phyloP scores from a whole-genome alignment of 2,888 invertebrate species.

The Nephrotoma guestfalica region DNA sequence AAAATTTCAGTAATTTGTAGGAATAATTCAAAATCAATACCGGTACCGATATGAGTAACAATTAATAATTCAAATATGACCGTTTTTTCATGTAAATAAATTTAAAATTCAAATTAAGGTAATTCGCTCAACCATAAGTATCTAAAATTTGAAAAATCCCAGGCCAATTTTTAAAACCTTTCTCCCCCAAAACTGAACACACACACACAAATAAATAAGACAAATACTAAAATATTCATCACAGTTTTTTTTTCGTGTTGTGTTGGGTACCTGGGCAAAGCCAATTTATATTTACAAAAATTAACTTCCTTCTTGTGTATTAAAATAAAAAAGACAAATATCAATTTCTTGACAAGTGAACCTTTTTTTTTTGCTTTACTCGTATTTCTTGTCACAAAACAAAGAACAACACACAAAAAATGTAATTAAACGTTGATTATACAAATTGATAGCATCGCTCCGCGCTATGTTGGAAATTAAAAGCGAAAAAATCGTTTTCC shows the following conservation, averaged over 20 bases:
- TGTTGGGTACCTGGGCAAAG: background rate
- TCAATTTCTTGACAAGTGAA: background rate
- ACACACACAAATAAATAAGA: background rate
- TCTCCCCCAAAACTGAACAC: background rate
- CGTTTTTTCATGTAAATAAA: background rate
- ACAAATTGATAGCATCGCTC: background rate
- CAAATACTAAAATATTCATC: background rate
- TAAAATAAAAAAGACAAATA: background rate
- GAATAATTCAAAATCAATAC: too few species aligned
- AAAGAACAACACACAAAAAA: background rate
- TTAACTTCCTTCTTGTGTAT: background rate
- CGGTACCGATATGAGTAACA: too few species aligned
- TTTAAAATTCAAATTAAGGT: background rate
- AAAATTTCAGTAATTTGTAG: too few species aligned
- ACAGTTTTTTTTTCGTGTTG: background rate
- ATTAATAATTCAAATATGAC: too few species aligned
- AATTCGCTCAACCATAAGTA: background rate
- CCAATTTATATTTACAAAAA: background rate
- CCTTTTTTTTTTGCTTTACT: background rate
- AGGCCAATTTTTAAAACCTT: background rate
- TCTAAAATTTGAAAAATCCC: background rate
- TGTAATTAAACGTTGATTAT: background rate
- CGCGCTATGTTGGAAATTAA: background rate
- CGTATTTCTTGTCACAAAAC: background rate
- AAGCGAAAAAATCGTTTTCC: background rate